A percentile compares a stretch with the other conserved stretches of the same genome.
Evolutionary conservation across 2,113 vertebrate species (phyloP).

Genomic region (Puffinus mauretanicus): DNA sequence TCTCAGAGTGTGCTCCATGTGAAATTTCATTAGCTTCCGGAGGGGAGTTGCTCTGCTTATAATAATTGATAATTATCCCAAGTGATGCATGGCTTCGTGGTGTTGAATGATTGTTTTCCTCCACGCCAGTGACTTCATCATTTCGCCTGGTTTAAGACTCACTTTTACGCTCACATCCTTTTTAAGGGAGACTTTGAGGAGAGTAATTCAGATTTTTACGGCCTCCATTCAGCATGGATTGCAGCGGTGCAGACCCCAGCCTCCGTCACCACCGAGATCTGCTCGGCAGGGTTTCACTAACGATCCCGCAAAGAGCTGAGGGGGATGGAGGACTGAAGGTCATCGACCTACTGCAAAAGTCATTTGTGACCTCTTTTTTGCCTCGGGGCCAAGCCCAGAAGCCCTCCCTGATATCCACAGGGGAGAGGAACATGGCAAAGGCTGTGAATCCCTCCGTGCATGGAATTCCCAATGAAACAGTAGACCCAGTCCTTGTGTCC

Average conservation of each 20-base stretch:
- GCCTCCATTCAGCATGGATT: background rate
- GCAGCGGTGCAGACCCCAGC: background rate
- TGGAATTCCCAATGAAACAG: background rate
- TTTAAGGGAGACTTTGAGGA: background rate
- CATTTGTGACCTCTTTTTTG: background rate
- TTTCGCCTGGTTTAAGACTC: background rate
- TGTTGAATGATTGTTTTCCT: background rate
- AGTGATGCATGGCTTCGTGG: background rate
- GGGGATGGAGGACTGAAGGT: background rate
- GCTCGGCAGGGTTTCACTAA: background rate
- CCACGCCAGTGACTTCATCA: background rate
- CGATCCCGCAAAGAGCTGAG: background rate
- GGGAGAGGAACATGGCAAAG: background rate
- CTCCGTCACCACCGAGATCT: rapidly evolving
- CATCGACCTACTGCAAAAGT: background rate
- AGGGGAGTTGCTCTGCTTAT: background rate
- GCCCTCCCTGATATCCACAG: background rate
- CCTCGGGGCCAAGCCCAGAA: background rate
- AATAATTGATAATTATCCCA: conserved; percentile 7
- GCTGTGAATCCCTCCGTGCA: background rate
- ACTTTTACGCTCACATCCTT: background rate
- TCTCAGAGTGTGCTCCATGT: background rate
- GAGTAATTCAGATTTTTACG: background rate
- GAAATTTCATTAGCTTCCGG: conserved; percentile 11
- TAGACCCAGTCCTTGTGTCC: background rate